A percentile compares a stretch with the other conserved stretches of the same genome.
Evolutionary conservation across 64 coral and sea anemone genomes (phyloP).

Genomic region (Exaiptasia diaphana): DNA sequence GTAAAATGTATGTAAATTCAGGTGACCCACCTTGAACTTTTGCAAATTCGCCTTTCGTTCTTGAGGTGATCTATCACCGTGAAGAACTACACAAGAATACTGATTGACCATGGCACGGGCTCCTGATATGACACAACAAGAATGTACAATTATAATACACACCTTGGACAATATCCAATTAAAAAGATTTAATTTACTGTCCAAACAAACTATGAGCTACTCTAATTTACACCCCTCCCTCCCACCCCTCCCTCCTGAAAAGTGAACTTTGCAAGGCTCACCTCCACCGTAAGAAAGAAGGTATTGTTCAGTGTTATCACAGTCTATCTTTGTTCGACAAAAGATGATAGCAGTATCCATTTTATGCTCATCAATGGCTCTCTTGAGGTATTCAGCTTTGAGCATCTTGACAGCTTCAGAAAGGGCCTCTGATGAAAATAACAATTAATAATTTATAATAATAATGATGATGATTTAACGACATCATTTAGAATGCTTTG

Average conservation of each 20-base stretch:
- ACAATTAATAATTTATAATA: neutral
- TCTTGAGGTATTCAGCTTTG: slow-evolving; percentile 79
- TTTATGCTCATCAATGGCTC: slow-evolving; percentile 79
- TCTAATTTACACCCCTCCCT: too few species aligned
- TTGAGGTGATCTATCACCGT: slow-evolving; percentile 81
- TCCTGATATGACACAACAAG: too few species aligned
- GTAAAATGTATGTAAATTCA: too few species aligned
- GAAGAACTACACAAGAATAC: slow-evolving; percentile 92
- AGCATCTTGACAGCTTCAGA: slow-evolving; percentile 89
- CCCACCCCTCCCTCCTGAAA: too few species aligned
- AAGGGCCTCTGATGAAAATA: slow-evolving; percentile 73
- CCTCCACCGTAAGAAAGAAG: slow-evolving; percentile 74
- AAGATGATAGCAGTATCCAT: slow-evolving; percentile 95
- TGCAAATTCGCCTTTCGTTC: slow-evolving; percentile 80
- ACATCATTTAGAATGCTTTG: neutral
- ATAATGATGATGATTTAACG: neutral
- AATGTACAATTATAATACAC: too few species aligned
- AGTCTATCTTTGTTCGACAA: slow-evolving; percentile 92
- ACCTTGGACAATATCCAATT: too few species aligned
- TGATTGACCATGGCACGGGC: slow-evolving; percentile 84
- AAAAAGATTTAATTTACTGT: too few species aligned
- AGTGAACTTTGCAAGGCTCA: neutral
- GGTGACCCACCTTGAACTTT: slow-evolving; percentile 93
- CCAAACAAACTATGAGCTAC: too few species aligned
- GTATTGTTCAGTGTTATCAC: slow-evolving; percentile 84